A percentile compares a stretch with the other conserved stretches of the same genome.
Evolutionary conservation across 2,113 vertebrate genomes (phyloP).

Genomic region (Pelecanus crispus): DNA sequence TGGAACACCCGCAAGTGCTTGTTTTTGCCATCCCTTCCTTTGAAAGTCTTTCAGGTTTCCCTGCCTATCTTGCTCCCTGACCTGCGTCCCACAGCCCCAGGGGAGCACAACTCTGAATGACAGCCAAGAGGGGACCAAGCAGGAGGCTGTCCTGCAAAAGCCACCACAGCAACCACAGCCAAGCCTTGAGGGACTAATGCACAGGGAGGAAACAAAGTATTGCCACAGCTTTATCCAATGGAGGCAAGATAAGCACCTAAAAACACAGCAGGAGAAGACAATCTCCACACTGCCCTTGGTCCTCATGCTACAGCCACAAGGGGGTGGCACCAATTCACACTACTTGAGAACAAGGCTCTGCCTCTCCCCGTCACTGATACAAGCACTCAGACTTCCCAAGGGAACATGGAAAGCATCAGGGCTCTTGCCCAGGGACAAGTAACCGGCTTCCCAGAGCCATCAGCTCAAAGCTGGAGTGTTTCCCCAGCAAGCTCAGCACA

Average conservation of each 20-base stretch:
- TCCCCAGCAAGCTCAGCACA: background rate
- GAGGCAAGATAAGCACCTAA: background rate
- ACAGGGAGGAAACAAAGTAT: background rate
- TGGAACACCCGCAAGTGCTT: background rate
- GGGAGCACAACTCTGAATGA: background rate
- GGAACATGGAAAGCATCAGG: background rate
- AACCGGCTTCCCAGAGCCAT: background rate
- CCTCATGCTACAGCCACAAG: background rate
- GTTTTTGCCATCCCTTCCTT: background rate
- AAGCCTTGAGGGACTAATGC: background rate
- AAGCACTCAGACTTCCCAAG: background rate
- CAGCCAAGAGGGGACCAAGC: background rate
- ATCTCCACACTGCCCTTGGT: background rate
- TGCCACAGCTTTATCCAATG: background rate
- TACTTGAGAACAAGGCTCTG: background rate
- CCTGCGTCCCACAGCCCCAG: background rate
- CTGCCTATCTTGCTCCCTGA: background rate
- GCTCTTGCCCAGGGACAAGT: background rate
- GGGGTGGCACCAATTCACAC: background rate
- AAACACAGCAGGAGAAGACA: background rate
- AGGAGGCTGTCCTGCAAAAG: background rate
- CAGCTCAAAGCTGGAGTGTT: background rate
- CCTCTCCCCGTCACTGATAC: accelerated
- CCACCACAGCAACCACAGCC: background rate
- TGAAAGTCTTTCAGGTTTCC: background rate